These are phyloP conservation scores for Trogon surrucura DNA, from an alignment of 2,113 vertebrate genomes.

Conservation along the genomic window DNA sequence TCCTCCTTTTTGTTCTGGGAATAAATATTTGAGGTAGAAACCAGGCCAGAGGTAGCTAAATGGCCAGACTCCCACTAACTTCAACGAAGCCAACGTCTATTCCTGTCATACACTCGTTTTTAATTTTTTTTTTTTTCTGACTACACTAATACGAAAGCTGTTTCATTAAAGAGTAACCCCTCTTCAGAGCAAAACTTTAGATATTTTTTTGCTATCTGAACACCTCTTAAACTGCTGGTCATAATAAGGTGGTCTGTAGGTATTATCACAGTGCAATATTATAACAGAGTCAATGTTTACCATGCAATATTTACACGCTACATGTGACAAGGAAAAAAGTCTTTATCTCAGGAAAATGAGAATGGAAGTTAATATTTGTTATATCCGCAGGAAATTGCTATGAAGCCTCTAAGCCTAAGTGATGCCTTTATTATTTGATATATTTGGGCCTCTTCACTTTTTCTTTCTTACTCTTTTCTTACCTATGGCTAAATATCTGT, in stretches of 20 bases:
- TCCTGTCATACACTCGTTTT: background rate
- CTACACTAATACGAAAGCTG: background rate
- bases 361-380: background rate
- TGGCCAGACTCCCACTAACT: background rate
- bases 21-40: conserved; percentile 37
- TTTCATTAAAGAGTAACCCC: background rate
- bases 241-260: background rate
- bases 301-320: accelerated
- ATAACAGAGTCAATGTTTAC: background rate
- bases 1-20: conserved; percentile 24
- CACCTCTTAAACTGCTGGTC: background rate
- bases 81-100: background rate
- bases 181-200: background rate
- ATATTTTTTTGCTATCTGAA: background rate
- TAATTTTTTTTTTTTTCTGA: background rate
- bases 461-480: background rate
- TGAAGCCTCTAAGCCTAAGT: background rate
- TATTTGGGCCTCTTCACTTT: background rate
- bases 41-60: background rate
- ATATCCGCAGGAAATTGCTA: background rate
- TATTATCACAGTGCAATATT: background rate
- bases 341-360: background rate
- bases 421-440: background rate
- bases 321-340: background rate
- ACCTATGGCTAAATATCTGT: background rate